A percentile compares a stretch with the other conserved stretches of the same genome.
phyloP scores from a whole-genome alignment of 2,797 vertebrate genomes.

The Cygnus olor region DNA sequence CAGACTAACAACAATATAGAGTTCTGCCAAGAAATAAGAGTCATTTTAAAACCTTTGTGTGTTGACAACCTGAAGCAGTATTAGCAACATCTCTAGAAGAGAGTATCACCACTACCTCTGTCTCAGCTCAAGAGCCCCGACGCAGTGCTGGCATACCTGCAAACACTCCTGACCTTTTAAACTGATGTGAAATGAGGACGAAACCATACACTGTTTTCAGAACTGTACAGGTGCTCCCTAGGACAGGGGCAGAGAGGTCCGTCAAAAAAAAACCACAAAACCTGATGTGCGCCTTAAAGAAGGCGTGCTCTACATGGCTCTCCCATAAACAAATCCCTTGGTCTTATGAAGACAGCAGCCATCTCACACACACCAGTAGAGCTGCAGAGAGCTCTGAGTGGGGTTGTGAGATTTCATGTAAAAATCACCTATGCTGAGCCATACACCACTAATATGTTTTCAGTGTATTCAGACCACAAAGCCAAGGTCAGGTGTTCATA shows the following conservation, averaged over 20 bases:
- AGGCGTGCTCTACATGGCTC: neutral
- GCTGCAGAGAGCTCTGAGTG: neutral
- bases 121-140: neutral
- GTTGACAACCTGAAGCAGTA: neutral
- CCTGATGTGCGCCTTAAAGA: neutral
- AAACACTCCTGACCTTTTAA: neutral
- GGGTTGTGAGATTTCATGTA: neutral
- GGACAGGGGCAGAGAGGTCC: neutral
- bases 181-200: neutral
- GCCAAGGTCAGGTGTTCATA: neutral
- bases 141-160: neutral
- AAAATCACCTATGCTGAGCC: neutral
- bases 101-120: neutral
- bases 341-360: neutral
- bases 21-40: neutral
- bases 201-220: neutral
- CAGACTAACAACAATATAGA: neutral
- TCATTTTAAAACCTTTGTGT: neutral
- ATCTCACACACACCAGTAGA: neutral
- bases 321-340: neutral
- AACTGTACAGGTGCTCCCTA: neutral
- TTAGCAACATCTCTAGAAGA: neutral
- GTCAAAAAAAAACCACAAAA: neutral
- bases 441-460: neutral
- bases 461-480: neutral